Evolutionary conservation across 2,113 vertebrate species (phyloP).

Genomic region (Phrynosoma platyrhinos): DNA sequence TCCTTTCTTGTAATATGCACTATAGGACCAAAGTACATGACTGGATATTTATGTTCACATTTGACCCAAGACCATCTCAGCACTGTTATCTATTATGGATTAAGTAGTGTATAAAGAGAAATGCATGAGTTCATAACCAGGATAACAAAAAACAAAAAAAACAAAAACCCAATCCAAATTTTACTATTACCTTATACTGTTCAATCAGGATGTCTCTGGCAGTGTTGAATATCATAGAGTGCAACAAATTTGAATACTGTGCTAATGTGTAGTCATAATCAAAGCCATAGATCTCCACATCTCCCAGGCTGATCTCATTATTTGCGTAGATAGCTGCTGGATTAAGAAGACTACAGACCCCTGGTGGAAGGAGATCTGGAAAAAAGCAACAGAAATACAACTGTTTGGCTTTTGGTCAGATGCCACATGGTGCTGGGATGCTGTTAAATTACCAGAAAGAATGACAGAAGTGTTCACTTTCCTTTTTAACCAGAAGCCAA

Average conservation of each 20-base stretch:
- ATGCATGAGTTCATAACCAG: not conserved
- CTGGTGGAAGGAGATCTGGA: conserved; percentile 83
- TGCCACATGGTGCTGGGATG: conserved; percentile 1
- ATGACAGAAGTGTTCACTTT: not conserved
- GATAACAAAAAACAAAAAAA: not conserved
- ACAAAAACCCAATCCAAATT: not conserved
- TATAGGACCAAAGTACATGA: no score
- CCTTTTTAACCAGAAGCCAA: not conserved
- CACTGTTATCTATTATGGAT: not conserved
- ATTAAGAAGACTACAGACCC: conserved; percentile 84
- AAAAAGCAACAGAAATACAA: conserved; percentile 30
- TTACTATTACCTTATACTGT: conserved; percentile 80
- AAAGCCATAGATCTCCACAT: conserved; percentile 85
- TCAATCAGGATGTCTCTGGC: conserved; percentile 85
- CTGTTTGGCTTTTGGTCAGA: not conserved
- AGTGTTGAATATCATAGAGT: conserved; percentile 83
- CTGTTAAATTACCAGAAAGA: not conserved
- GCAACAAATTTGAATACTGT: conserved; percentile 81
- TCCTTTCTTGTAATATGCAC: no score
- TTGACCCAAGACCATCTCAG: not conserved
- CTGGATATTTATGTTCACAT: no score
- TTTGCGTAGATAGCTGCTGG: conserved; percentile 82
- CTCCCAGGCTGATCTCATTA: conserved; percentile 83
- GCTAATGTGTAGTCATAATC: conserved; percentile 85
- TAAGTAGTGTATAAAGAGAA: not conserved